These are phyloP conservation scores for Trachymyrmex cornetzi DNA, from an alignment of 1,140 invertebrate genomes.

Conservation along the genomic window DNA sequence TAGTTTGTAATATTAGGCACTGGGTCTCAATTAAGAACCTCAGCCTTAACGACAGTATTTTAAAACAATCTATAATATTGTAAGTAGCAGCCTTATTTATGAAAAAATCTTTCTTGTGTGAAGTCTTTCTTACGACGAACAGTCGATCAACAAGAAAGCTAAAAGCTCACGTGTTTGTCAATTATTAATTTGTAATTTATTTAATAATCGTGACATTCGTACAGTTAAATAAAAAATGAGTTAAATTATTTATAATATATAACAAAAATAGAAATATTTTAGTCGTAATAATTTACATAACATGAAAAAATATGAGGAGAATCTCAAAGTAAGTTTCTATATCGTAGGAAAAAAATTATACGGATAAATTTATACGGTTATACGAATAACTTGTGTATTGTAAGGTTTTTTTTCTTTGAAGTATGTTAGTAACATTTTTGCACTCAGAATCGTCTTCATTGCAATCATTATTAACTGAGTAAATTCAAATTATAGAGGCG, in stretches of 20 bases:
- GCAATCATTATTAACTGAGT: no score
- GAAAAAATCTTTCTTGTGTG: conserved; percentile 16
- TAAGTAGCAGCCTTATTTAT: conserved; percentile 54
- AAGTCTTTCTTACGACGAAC: not conserved
- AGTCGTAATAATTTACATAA: not conserved
- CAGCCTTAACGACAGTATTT: conserved; percentile 48
- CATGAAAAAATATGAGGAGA: not conserved
- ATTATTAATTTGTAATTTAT: conserved; percentile 18
- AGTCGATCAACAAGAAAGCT: not conserved
- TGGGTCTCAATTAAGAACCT: conserved; percentile 58
- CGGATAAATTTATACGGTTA: no score
- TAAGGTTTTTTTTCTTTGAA: no score
- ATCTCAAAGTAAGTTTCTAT: no score
- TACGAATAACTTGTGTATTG: no score
- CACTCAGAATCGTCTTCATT: no score
- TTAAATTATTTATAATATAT: conserved; percentile 1
- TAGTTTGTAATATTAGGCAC: conserved; percentile 59
- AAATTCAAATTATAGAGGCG: no score
- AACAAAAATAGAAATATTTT: not conserved
- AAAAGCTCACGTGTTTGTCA: not conserved
- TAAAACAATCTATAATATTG: conserved; percentile 45
- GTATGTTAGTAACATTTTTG: no score
- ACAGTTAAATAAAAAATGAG: not conserved
- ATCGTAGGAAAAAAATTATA: no score
- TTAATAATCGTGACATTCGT: not conserved